Evolutionary conservation across 2,888 invertebrate genomes (phyloP), one percentile per base, ranked within the genome.

Genomic region (Dione juno): DNA sequence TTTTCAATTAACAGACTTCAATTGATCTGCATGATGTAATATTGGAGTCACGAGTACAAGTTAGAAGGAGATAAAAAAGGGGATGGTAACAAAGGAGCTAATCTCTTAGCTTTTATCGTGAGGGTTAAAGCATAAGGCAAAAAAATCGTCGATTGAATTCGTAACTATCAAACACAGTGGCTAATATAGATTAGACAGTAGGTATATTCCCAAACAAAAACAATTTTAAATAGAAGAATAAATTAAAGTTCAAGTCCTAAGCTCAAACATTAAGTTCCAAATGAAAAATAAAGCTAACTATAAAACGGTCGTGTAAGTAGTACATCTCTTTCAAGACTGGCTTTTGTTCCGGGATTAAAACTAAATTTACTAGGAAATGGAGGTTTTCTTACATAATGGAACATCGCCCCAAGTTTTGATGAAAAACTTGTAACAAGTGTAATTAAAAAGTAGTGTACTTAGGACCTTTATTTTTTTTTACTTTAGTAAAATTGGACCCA

Each of bases 291-390:
- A 65, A 52, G 54, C 43, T 21, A 67, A 65, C 58, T 69, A 57
- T 48, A 66, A 69, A 67, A 67, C 67, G 45, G 28, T 67, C 63
- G 54, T 63, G 65, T 66, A 66, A 71, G 67, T 74, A 71, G 75
- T 71, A 70, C 71, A 71, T 71, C 74, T 72, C 74, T 74, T 73
- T 71, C 74, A 72, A 68, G 71, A 71, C 53, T 64, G 63, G 74
- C 75, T 79, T 84, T 84, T 84, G 83, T 85, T 81, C 78, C 73
- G 72, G 80, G 83, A 83, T 84, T 81, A 82, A 85, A 84, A 83
- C 81, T 83, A 80, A 80, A 82, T 83, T 83, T 76, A 74, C 76
- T 72, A 71, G 69, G 77, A 72, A 78, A 75, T 71, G 76, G 71
- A 78, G 75, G 72, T 74, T 75, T 78, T 76, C 76, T 78, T 78